Percentiles rank a stretch among this genome's conserved stretches.
phyloP scores from a whole-genome alignment of 2,797 vertebrate species.

The Phrynocephalus forsythii region DNA sequence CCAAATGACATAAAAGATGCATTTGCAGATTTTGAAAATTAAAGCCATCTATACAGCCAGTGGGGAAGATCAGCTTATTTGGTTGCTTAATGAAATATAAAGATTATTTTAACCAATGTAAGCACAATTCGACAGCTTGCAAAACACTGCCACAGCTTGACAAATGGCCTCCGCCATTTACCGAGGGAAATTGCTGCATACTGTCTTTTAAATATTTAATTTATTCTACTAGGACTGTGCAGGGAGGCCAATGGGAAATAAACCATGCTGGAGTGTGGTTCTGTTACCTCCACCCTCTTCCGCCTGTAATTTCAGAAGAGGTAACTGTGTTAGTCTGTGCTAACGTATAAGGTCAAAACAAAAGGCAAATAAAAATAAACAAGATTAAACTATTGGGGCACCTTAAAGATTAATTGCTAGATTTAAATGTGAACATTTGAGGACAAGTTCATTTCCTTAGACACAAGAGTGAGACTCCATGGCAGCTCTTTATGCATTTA shows the following conservation, averaged over 20 bases:
- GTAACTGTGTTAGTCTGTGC: no score
- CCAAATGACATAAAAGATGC: conserved; percentile 82
- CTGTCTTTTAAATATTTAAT: conserved; percentile 86
- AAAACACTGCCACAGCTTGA: conserved; percentile 79
- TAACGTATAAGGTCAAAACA: no score
- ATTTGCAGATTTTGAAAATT: conserved; percentile 85
- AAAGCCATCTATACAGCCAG: conserved; percentile 85
- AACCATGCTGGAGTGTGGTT: conserved; percentile 51
- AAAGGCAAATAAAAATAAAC: no score
- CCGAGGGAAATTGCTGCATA: conserved; percentile 81
- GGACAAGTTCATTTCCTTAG: no score
- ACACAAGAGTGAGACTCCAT: no score
- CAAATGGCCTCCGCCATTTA: conserved; percentile 81
- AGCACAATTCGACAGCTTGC: conserved; percentile 88
- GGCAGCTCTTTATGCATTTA: no score
- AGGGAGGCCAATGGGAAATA: conserved; percentile 63
- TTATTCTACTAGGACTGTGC: conserved; percentile 77
- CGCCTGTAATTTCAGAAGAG: no score
- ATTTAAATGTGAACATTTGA: no score
- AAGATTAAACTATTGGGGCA: no score
- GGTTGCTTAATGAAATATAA: conserved; percentile 90
- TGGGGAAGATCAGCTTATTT: conserved; percentile 85
- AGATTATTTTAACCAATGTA: conserved; percentile 89
- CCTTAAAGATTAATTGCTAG: no score
- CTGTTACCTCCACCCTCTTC: conserved; percentile 47